These are phyloP conservation scores for Galerucella nymphaeae DNA, from an alignment of 2,888 invertebrate genomes.

Conservation along the genomic window DNA sequence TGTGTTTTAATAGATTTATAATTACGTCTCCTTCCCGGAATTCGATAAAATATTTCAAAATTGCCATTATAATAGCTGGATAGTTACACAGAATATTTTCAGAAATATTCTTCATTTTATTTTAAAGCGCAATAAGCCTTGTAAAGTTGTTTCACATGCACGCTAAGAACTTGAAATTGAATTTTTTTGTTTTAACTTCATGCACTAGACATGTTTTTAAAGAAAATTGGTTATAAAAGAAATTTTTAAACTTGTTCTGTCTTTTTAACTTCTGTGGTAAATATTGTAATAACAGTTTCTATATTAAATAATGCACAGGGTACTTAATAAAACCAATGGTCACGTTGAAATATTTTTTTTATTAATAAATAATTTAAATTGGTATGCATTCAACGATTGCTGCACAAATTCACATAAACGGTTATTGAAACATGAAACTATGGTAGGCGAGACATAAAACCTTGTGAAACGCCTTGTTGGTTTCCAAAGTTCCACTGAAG, in stretches of 20 bases:
- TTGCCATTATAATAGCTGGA: constrained; percentile 38
- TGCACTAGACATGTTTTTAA: constrained; percentile 35
- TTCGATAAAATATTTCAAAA: constrained; percentile 39
- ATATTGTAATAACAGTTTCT: not conserved
- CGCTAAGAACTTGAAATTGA: constrained; percentile 45
- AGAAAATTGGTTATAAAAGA: constrained; percentile 32
- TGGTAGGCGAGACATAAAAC: constrained; percentile 17
- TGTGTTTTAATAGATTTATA: constrained; percentile 1
- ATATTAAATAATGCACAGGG: not conserved
- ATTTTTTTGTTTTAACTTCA: constrained; percentile 39
- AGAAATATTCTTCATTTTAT: constrained; percentile 36
- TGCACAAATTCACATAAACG: not conserved
- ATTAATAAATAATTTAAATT: not conserved
- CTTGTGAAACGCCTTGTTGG: constrained; percentile 1
- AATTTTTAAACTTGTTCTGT: constrained; percentile 12
- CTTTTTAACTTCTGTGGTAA: not conserved
- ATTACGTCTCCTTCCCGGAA: constrained; percentile 10
- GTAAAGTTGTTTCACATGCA: constrained; percentile 42
- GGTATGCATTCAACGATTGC: not conserved
- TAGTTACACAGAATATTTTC: constrained; percentile 41
- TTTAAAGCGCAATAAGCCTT: constrained; percentile 34
- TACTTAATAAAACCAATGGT: not conserved
- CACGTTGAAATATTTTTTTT: not conserved
- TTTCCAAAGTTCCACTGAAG: not conserved
- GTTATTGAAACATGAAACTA: constrained; percentile 4